Base-by-base conservation (phyloP, 2,113 vertebrate species). In the Oryzias melastigma region DNA sequence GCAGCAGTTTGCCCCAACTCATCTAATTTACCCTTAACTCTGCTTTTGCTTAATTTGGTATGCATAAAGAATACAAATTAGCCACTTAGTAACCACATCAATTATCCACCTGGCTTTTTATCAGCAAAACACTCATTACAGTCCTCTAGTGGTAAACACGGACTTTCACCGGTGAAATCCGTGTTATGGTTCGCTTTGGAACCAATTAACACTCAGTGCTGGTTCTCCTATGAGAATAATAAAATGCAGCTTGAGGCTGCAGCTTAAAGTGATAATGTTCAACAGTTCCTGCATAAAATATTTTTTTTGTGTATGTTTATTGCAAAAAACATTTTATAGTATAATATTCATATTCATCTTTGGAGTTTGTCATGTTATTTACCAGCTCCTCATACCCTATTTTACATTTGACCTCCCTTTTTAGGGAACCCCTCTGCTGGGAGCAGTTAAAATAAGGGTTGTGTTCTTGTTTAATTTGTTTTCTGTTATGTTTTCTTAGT, bases 31-130 rank as follows among this genome's bases (percentile, higher is more conserved):
- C 91, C 88, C 92, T 88, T 60, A 91, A 84, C 73, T 77, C 67
- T 80, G 60, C 59, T 52, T 57, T 47, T 62, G 35, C 76, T 73
- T 78, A 76, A 71, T 81, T 85, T 91, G 91, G 93, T 84, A 82
- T 93, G 94, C 91, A 90, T 95, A 94, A 95, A 95, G 70, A 94
- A 95, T 97, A 94, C 94, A 98, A 96, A 98, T 96, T 90, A 94
- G 93, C 94, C 92, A 93, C 91, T 95, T 95, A 95, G 94, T 95
- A 96, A 95, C 93, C 94, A 94, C 93, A 94, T 96, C 95, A 96
- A 95, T 97, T 97, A 95, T 93, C 93, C 93, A 94, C 93, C 94
- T 94, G 92, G 93, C 92, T 92, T 93, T 93, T 94, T 95, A 96
- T 97, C 95, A 94, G 93, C 92, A 94, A 84, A 94, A 94, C 90